Percentiles rank a stretch among this genome's conserved stretches.
phyloP scores from a whole-genome alignment of 1,140 invertebrate species.

The Polypedilum vanderplanki region DNA sequence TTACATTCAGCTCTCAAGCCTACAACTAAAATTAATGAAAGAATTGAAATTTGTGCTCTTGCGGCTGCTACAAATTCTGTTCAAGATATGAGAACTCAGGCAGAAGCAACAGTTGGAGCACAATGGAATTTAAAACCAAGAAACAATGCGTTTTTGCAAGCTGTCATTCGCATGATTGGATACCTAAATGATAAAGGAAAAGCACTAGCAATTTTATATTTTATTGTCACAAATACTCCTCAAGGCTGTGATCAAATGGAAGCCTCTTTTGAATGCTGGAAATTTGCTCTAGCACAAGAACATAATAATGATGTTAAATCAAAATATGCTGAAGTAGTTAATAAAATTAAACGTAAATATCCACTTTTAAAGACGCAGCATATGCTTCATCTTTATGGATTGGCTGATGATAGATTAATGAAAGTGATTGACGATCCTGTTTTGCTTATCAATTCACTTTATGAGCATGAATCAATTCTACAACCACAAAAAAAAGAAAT shows the following conservation, averaged over 20 bases:
- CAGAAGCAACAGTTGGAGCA: conserved; percentile 32
- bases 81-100: conserved; percentile 33
- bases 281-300: conserved; percentile 46
- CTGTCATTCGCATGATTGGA: conserved; percentile 37
- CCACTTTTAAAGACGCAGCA: conserved; percentile 50
- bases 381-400: conserved; percentile 49
- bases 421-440: conserved; percentile 47
- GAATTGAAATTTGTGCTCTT: conserved; percentile 35
- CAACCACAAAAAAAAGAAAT: conserved; percentile 48
- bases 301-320: conserved; percentile 42
- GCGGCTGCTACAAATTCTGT: conserved; percentile 43
- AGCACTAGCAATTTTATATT: conserved; percentile 40
- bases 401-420: conserved; percentile 49
- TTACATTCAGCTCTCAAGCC: conserved; percentile 36
- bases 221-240: conserved; percentile 39
- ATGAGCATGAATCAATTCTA: conserved; percentile 48
- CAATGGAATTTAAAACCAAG: conserved; percentile 40
- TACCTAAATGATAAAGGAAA: conserved; percentile 37
- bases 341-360: conserved; percentile 50
- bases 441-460: conserved; percentile 49
- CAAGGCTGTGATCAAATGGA: conserved; percentile 53
- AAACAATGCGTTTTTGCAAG: conserved; percentile 43
- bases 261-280: conserved; percentile 51
- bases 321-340: conserved; percentile 43
- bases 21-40: conserved; percentile 32